phyloP scores from a whole-genome alignment of 2,888 invertebrate genomes.

The Rapana venosa region DNA sequence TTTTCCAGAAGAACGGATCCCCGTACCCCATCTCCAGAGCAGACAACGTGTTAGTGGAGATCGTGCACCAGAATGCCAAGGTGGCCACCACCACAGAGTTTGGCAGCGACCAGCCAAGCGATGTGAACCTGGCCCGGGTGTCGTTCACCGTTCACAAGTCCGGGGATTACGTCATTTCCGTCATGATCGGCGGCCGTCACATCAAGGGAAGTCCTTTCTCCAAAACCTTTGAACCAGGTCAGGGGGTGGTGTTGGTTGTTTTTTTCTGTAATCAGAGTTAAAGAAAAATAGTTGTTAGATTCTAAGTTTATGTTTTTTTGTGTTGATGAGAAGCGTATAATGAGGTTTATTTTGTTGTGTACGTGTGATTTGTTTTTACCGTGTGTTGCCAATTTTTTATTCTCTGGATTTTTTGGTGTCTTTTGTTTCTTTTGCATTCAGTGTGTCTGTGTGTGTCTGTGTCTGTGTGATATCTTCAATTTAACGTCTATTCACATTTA shows the following conservation, averaged over 20 bases:
- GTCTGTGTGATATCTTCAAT: no score
- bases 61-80: constrained; percentile 89
- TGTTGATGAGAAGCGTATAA: no score
- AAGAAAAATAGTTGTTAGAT: no score
- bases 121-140: constrained; percentile 91
- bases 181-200: constrained; percentile 87
- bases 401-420: no score
- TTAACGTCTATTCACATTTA: no score
- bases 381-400: no score
- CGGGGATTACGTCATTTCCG: constrained; percentile 91
- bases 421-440: no score
- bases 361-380: no score
- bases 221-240: constrained; percentile 87
- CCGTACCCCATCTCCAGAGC: constrained; percentile 93
- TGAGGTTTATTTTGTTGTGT: no score
- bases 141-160: constrained; percentile 95
- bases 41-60: constrained; percentile 92
- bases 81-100: constrained; percentile 91
- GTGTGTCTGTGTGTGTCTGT: no score
- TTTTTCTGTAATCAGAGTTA: neutral
- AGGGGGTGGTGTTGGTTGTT: constrained; percentile 41
- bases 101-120: constrained; percentile 90
- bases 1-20: constrained; percentile 85
- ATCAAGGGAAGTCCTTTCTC: constrained; percentile 92
- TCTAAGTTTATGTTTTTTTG: no score